phyloP scores from a whole-genome alignment of 1,140 invertebrate genomes.

The Sinella curviseta region DNA sequence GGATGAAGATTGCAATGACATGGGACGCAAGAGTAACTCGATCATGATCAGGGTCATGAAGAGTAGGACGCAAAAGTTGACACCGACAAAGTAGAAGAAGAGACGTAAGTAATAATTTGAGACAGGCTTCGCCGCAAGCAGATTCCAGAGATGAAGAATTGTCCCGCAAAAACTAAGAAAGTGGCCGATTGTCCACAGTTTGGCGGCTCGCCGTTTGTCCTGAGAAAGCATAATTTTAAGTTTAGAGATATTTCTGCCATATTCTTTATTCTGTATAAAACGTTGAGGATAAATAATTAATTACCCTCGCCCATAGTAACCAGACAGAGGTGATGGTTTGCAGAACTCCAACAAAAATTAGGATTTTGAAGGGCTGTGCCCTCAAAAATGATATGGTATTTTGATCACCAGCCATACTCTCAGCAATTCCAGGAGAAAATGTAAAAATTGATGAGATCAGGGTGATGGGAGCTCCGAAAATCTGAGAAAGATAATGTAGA shows the following conservation, averaged over 20 bases:
- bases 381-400: neutral
- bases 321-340: neutral
- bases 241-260: neutral
- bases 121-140: slow-evolving; percentile 8
- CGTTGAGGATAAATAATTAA: neutral
- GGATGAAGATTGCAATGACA: neutral
- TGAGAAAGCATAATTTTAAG: neutral
- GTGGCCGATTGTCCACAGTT: slow-evolving; percentile 4
- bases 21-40: neutral
- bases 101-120: neutral
- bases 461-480: slow-evolving; percentile 5
- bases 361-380: neutral
- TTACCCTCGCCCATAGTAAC: slow-evolving; percentile 8
- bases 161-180: neutral
- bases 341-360: neutral
- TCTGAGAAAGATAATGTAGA: neutral
- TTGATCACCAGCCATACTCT: neutral
- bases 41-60: slow-evolving; percentile 22
- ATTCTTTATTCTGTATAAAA: neutral
- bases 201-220: slow-evolving; percentile 12
- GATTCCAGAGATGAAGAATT: neutral
- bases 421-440: neutral
- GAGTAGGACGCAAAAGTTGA: neutral
- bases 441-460: neutral
- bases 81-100: slow-evolving; percentile 4